Evolutionary conservation across 2,113 vertebrate species (phyloP), one percentile per base, ranked within the genome.

Genomic region (Gracilinanus agilis): DNA sequence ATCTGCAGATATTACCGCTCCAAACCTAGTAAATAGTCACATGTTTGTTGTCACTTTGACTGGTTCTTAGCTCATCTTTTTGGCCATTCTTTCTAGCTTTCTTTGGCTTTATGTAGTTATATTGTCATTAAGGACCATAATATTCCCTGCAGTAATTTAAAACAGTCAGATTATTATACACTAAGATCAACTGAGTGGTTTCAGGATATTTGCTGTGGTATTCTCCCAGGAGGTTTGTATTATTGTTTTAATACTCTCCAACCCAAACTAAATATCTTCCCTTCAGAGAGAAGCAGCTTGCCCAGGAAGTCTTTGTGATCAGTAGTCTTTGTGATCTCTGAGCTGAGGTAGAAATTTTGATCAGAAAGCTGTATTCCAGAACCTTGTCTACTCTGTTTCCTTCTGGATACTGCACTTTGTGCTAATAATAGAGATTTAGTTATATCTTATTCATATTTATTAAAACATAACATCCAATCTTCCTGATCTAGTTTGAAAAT

Each of bases 71-170:
- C 98, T 98, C 98, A 98, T 98, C 95, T n/a, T 97, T 97, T 98
- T 98, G 98, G 98, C 98, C 96, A 94, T 94, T 53, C 94, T 97
- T 98, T 98, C 97, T 96, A 98, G 98, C 97, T 97, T 97, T 98
- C 96, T 98, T 98, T 98, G 98, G 98, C 98, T 98, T 97, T 96
- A 21, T 95, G 96, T 95, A 95, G 97, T 95, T 97, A 97, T 98
- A 95, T 98, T 98, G 97, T 98, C 97, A 97, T 97, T 98, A 98
- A 97, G 98, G 89, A 97, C 98, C 97, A 98, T 98, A 98, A 97
- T 98, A 98, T 98, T 97, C 97, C 97, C 98, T 98, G 98, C 98
- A 97, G 94, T 99, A 98, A 99, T 99, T 98, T 97, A 98, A 99
- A 98, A 98, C 98, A 99, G 98, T 97, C 95, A 97, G 97, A 97